Conservation (phyloP, 2,113 vertebrate species). For the Chamaea fasciata region DNA sequence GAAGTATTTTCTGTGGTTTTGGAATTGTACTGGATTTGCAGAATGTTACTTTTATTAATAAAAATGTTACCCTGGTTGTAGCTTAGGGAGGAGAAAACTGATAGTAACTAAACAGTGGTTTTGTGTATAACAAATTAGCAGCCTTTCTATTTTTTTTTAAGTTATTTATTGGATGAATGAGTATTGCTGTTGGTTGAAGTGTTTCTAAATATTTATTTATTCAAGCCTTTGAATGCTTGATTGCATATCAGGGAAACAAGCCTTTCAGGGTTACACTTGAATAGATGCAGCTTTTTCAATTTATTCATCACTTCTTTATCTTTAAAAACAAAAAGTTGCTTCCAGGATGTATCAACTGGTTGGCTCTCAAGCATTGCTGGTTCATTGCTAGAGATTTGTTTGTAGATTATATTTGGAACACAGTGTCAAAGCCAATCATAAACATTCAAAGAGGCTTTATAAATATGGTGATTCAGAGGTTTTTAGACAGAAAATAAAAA, state of each 20-base stretch:
- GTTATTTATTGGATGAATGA: neutral
- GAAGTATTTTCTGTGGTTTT: neutral
- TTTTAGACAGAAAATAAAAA: neutral
- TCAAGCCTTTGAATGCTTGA: neutral
- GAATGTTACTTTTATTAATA: neutral
- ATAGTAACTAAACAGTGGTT: neutral
- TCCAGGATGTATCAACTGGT: neutral
- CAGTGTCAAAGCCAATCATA: neutral
- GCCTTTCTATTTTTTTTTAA: neutral
- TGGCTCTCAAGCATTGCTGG: neutral
- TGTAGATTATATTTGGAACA: neutral
- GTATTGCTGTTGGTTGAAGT: neutral
- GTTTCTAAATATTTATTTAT: neutral
- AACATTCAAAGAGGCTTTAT: neutral
- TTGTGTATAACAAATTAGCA: neutral
- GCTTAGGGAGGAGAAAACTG: neutral
- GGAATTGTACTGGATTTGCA: neutral
- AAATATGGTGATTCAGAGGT: neutral
- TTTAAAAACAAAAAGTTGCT: neutral
- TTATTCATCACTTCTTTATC: neutral
- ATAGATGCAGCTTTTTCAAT: neutral
- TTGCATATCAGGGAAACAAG: neutral
- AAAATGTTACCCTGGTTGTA: neutral
- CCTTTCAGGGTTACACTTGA: neutral
- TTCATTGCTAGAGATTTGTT: neutral